Conservation (phyloP, 1,140 invertebrate genomes). For the Trichonephila clavata region DNA sequence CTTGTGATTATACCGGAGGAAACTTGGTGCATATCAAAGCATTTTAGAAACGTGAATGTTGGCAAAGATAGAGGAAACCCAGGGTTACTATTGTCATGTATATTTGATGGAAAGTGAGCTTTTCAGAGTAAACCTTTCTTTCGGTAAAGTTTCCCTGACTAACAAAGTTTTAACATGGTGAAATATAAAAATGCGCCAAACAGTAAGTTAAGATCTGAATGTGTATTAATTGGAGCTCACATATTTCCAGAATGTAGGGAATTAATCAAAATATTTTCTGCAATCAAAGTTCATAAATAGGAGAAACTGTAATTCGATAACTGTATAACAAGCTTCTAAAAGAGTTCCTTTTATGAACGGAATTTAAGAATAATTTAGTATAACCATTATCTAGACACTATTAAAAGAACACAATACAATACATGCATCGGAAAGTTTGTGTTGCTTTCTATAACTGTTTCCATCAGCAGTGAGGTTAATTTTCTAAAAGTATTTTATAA, state of each 20-base stretch:
- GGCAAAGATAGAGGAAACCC: not conserved
- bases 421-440: no score
- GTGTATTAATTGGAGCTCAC: not conserved
- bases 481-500: no score
- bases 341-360: no score
- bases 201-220: not conserved
- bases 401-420: no score
- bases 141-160: not conserved
- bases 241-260: not conserved
- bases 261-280: no score
- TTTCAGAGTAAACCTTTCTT: not conserved
- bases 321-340: not conserved
- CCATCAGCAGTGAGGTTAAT: no score
- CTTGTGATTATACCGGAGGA: not conserved
- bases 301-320: not conserved
- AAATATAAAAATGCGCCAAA: not conserved
- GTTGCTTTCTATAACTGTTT: no score
- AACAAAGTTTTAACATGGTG: not conserved
- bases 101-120: not conserved
- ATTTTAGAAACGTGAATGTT: not conserved
- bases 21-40: slow-evolving; percentile 6
- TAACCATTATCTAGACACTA: no score
- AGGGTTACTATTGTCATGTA: slow-evolving; percentile 25
- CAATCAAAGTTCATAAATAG: not conserved
- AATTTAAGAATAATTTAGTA: no score